phyloP scores from a whole-genome alignment of 2,888 invertebrate genomes.

The Vandiemenella viatica region DNA sequence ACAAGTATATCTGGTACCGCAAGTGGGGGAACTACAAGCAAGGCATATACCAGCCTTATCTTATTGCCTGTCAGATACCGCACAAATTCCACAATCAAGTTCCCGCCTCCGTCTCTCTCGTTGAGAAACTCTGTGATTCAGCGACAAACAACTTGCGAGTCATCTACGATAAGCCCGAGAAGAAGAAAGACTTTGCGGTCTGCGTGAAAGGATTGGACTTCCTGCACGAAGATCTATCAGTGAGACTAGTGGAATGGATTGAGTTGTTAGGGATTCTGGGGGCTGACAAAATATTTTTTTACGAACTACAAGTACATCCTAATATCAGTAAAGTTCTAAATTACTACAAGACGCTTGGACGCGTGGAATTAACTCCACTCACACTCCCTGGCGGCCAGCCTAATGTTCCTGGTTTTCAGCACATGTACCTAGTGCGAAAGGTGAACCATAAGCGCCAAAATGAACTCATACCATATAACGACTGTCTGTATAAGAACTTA shows the following conservation, averaged over 20 bases:
- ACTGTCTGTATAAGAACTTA: constrained; percentile 85
- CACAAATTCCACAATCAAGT: constrained; percentile 49
- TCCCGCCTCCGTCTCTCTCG: constrained; percentile 73
- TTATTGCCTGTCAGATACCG: constrained; percentile 78
- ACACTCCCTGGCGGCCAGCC: constrained; percentile 82
- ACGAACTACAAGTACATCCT: constrained; percentile 73
- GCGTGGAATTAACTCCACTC: constrained; percentile 60
- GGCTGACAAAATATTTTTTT: constrained; percentile 82
- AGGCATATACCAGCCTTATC: constrained; percentile 78
- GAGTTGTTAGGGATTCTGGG: constrained; percentile 74
- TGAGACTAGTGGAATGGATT: constrained; percentile 85
- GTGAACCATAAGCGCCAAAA: constrained; percentile 87
- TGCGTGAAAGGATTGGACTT: constrained; percentile 91
- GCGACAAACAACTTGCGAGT: constrained; percentile 73
- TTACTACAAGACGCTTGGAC: constrained; percentile 46
- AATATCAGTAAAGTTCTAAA: constrained; percentile 72
- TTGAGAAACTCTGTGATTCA: constrained; percentile 70
- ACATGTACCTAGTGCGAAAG: constrained; percentile 78
- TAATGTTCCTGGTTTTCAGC: constrained; percentile 75
- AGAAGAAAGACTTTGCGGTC: constrained; percentile 69
- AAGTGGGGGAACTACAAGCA: constrained; percentile 91
- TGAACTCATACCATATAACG: constrained; percentile 91
- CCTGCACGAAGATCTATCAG: constrained; percentile 77
- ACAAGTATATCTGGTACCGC: constrained; percentile 86
- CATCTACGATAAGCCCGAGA: constrained; percentile 56